Conservation (phyloP, 2,113 vertebrate species). For the Periophthalmodon schlosseri region DNA sequence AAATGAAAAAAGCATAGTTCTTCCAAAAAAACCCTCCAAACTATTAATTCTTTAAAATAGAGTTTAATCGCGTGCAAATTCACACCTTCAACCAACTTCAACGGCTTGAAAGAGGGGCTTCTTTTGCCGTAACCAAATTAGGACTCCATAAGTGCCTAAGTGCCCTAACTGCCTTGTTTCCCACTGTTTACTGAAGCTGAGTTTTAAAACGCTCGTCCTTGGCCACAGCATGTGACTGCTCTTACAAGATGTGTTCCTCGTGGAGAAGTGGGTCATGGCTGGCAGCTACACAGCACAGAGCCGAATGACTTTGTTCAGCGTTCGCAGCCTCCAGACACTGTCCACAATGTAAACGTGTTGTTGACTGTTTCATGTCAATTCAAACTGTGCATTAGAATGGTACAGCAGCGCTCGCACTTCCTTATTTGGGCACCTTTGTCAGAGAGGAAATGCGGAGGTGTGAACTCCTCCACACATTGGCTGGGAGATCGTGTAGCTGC, state of each 20-base stretch:
- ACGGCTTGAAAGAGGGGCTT: not conserved
- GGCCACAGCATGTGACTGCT: conserved; percentile 5
- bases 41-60: not conserved
- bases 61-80: not conserved
- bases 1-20: not conserved
- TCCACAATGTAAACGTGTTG: not conserved
- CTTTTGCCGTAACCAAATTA: not conserved
- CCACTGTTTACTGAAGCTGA: not conserved
- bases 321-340: not conserved
- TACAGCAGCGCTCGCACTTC: not conserved
- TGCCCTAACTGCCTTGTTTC: not conserved
- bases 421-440: not conserved
- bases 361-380: not conserved
- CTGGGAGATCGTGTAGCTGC: not conserved
- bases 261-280: not conserved
- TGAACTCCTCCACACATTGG: not conserved
- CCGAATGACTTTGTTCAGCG: not conserved
- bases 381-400: not conserved
- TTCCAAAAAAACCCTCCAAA: not conserved
- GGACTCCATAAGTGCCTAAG: not conserved
- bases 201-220: not conserved
- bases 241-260: not conserved
- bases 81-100: not conserved
- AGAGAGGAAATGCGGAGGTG: not conserved
- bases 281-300: not conserved